phyloP scores from a whole-genome alignment of 2,113 vertebrate species.

The Pseudopodoces humilis region DNA sequence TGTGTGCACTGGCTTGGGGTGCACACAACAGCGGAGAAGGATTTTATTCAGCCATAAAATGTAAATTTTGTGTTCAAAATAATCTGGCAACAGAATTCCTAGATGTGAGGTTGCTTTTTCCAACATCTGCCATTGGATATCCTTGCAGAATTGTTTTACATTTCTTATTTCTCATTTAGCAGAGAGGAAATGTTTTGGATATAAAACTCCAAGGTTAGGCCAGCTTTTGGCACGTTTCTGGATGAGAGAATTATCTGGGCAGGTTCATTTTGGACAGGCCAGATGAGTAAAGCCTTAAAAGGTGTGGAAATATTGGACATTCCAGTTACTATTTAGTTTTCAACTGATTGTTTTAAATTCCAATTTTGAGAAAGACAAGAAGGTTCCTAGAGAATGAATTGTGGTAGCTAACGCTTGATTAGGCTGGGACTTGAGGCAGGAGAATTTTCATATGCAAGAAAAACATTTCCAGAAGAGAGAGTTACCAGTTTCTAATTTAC shows the following conservation, averaged over 20 bases:
- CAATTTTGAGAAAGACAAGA: background rate
- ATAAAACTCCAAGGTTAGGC: background rate
- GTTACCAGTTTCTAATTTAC: background rate
- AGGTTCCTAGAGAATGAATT: background rate
- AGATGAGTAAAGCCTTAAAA: background rate
- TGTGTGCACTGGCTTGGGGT: background rate
- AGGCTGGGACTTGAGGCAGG: background rate
- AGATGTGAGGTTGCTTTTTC: background rate
- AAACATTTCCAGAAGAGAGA: background rate
- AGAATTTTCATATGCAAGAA: background rate
- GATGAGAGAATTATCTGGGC: background rate
- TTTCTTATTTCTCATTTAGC: background rate
- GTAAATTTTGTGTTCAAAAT: background rate
- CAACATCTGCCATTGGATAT: background rate
- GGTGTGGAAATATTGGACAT: background rate
- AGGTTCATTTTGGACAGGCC: background rate
- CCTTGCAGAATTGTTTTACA: background rate
- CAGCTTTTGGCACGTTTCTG: background rate
- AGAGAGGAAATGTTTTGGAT: background rate
- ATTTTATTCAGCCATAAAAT: background rate
- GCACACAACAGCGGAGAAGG: fast-evolving
- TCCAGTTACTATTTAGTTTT: background rate
- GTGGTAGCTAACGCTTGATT: background rate
- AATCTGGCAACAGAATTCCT: background rate
- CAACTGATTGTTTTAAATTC: background rate